Base-by-base conservation (phyloP, 2,797 vertebrate species). In the Sebastes elongatus region DNA sequence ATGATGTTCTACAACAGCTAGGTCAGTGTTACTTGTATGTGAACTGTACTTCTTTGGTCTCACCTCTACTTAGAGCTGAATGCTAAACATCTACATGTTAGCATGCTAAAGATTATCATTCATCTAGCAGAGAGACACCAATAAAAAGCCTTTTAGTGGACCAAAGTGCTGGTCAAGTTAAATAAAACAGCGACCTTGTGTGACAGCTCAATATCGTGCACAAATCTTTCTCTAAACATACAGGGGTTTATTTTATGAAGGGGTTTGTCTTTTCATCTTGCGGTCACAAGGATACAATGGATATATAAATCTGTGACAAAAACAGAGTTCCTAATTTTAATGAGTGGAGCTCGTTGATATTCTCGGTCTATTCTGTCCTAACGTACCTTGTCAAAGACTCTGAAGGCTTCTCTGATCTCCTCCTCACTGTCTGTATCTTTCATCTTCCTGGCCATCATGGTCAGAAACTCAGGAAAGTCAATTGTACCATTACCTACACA, bases 391-490 rank as follows among this genome's bases (percentile, higher is more conserved):
- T 98, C 97, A 18, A 98, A 98, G 86, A 98, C 97, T 33, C 97
- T 95, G 93, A 98, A 98, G 0, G 97, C 97, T 95, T 98, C 97
- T 88, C 97, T 94, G 86, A 98, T 98, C 92, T 98, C 97, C 90
- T 98, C 97, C 90, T 98, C 97, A 0, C 97, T 98, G 94, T 98
- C 97, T 0, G 97, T 98, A 28, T 98, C 97, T 86, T 98, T 98
- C 97, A 97, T 98, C 94, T 98, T 98, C 61, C 97, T 95, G 10
- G 97, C 97, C 97, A 98, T 97, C 97, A 97, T 97, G 85, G 97
- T 98, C 77, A 98, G 92, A 86, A 98, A 98, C 94, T 98, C 97
- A 0, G 97, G 97, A 82, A 98, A 98, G 84, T 98, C 97, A 71
- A 97, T 98, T 63, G 97, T 98, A 38, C 97, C 97, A 0, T 98